Evolutionary conservation across 2,888 invertebrate genomes (phyloP), one percentile per base, ranked within the genome.

Genomic region (Clostera curtula): DNA sequence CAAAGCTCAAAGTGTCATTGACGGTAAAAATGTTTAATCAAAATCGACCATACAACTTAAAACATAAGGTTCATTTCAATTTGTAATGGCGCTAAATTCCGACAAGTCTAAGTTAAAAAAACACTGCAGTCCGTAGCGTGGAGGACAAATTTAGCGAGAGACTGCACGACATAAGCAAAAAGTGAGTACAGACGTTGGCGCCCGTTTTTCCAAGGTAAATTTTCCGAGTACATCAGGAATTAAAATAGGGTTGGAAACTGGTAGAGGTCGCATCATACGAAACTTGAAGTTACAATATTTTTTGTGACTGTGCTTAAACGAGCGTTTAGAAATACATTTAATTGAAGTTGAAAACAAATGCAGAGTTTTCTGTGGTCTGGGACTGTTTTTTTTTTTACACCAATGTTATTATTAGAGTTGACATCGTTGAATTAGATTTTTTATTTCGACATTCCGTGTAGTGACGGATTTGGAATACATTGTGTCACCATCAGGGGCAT

Each of bases 121-220:
- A 32, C 17, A 20, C 18, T 28, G 17, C 28, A 27, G 34, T 40
- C 42, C 40, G 40, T 46, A 50, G 49, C 57, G 45, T 46, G 59
- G 63, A 63, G 65, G 66, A 64, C 64, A 69, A 74, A 72, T 74
- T 73, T 69, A 71, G 70, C 70, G 62, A 51, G 63, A 64, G 65
- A 64, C 58, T 51, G 44, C 36, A 35, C 52, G 62, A 63, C 64
- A 41, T 42, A 51, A 13, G 34, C 45, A 65, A 64, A 66, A 60
- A 54, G 40, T 37, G 27, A 27, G 34, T 31, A 42, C 50, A 65
- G 65, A 65, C 57, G 53, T 59, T 57, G 27, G 54, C 64, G 55
- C 59, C 60, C 61, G 54, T 57, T 53, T 65, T 23, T 61, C 50
- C 49, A 56, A 57, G 57, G 59, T 58, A 56, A 56, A 56, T 58